Evolutionary conservation across 2,113 vertebrate species (phyloP), one percentile per base, ranked within the genome.

Genomic region (Pleuronectes platessa): DNA sequence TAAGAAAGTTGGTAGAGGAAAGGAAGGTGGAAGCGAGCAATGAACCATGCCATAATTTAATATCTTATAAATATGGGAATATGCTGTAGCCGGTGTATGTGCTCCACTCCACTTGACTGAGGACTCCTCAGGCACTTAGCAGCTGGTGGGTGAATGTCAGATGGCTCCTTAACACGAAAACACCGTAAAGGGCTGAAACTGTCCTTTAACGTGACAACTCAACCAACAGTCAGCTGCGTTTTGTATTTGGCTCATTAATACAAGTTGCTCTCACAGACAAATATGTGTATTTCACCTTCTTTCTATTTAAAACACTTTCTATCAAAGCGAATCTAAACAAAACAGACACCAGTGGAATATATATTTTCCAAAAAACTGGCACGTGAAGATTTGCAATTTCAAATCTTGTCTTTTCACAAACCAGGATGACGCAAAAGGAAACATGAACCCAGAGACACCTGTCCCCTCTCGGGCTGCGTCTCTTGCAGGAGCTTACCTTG

Each of bases 401-500:
- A 58, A 31, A 35, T 67, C 8, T 6, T 1, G 1, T 17, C 17
- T 53, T 10, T 59, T 13, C 24, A 66, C 17, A 70, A 15, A 51
- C 15, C 1, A 51, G 5, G 47, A 15, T 6, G 18, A 20, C 18
- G 15, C 6, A 18, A 6, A 6, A 51, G 18, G 9, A 59, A 54
- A 21, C 42, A 7, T 59, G 3, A 27, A 49, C 2, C 3, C 5
- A 63, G n/a, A 71, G 3, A 59, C 26, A 27, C n/a, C 15, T 47
- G 23, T 21, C 66, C 21, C 21, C 47, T 54, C 47, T 21, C 24
- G 56, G 31, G 9, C 24, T 5, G 23, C 10, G 68, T 37, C 66
- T 64, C 76, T 59, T 15, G 61, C 55, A 51, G 74, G 60, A 66
- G 60, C 91, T 91, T 82, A 98, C 98, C 96, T 99, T 98, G 79